Percentiles rank a stretch among this genome's conserved stretches.
Conservation (phyloP, 2,113 vertebrate genomes). For the Cricetomys ansorgei region DNA sequence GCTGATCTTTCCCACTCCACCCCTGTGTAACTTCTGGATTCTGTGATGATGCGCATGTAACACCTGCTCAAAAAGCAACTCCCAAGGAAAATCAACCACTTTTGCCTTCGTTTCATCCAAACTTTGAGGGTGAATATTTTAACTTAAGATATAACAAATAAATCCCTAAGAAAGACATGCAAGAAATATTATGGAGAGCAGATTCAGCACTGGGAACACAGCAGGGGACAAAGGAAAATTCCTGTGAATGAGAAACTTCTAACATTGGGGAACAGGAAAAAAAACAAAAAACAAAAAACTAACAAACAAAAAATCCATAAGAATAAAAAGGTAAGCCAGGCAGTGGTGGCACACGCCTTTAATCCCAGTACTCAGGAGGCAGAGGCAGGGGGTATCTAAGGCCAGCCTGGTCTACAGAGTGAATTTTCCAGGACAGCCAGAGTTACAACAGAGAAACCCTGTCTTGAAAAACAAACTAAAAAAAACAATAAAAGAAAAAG, state of each 20-base stretch:
- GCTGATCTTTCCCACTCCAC: background rate
- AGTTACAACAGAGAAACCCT: too few species aligned
- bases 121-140: background rate
- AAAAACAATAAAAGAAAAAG: too few species aligned
- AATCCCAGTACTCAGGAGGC: too few species aligned
- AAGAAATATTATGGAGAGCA: background rate
- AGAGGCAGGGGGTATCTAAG: too few species aligned
- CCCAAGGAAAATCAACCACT: background rate
- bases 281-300: too few species aligned
- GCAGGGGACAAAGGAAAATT: background rate
- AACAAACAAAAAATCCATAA: too few species aligned
- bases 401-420: too few species aligned
- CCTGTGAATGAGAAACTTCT: background rate
- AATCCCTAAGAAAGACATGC: background rate
- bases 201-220: background rate
- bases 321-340: background rate
- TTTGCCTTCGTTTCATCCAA: background rate
- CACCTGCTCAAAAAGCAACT: background rate
- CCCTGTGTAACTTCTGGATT: background rate
- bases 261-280: background rate
- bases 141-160: background rate
- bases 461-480: too few species aligned
- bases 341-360: too few species aligned
- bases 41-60: background rate
- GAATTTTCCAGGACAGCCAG: too few species aligned